A percentile compares a stretch with the other conserved stretches of the same genome.
phyloP scores from a whole-genome alignment of 2,888 invertebrate genomes.

The Netelia inedita region DNA sequence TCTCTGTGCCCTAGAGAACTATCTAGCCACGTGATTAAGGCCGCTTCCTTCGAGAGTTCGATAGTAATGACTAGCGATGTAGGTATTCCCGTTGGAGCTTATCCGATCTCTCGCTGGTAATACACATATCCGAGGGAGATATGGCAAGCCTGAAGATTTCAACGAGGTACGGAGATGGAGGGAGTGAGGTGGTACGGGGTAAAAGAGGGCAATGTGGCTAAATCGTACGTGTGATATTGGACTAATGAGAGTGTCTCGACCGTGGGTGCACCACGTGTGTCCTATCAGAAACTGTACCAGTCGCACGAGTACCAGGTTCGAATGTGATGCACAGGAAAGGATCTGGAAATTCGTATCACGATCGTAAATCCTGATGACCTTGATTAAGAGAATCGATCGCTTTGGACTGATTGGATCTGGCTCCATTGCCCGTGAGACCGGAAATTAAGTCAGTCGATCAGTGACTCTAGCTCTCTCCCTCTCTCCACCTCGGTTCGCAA shows the following conservation, averaged over 20 bases:
- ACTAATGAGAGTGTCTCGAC: slow-evolving; percentile 59
- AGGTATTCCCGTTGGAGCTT: slow-evolving; percentile 57
- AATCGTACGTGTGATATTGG: slow-evolving; percentile 63
- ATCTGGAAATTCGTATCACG: slow-evolving; percentile 59
- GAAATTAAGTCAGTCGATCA: slow-evolving; percentile 69
- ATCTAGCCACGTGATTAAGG: slow-evolving; percentile 67
- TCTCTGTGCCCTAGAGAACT: slow-evolving; percentile 19
- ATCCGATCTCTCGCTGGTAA: slow-evolving; percentile 66
- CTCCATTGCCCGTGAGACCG: slow-evolving; percentile 46
- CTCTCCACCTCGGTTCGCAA: slow-evolving; percentile 5
- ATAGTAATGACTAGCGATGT: slow-evolving; percentile 66
- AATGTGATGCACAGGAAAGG: slow-evolving; percentile 48
- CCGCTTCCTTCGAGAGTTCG: slow-evolving; percentile 65
- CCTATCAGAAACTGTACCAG: neutral
- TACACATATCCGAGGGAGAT: slow-evolving; percentile 18
- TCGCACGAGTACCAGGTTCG: slow-evolving; percentile 1
- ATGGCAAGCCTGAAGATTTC: slow-evolving; percentile 22
- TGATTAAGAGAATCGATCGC: slow-evolving; percentile 68
- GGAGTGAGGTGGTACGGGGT: neutral
- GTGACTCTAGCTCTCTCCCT: slow-evolving; percentile 19
- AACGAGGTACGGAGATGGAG: neutral
- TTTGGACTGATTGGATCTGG: slow-evolving; percentile 67
- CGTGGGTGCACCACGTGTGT: slow-evolving; percentile 11
- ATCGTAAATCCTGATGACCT: slow-evolving; percentile 69
- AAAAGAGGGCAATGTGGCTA: slow-evolving; percentile 38